phyloP scores from a whole-genome alignment of 2,797 vertebrate species.

The Cyclopterus lumpus region DNA sequence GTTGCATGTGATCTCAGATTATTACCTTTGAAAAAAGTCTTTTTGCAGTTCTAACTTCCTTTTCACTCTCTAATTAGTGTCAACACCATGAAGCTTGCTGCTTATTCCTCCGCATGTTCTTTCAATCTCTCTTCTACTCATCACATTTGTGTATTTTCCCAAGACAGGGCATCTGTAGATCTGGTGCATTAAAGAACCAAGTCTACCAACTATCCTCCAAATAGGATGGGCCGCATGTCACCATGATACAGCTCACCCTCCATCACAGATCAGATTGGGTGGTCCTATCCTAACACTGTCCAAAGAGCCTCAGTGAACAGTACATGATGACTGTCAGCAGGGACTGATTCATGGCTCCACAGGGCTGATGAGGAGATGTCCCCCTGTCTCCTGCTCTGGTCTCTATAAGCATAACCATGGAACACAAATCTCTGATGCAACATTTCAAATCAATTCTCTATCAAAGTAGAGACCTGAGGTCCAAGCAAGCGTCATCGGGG shows the following conservation, averaged over 20 bases:
- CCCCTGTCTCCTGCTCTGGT: constrained; percentile 49
- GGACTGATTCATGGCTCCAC: constrained; percentile 57
- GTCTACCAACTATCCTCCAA: constrained; percentile 13
- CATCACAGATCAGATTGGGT: constrained; percentile 40
- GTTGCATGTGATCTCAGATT: constrained; percentile 53
- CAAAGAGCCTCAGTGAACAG: constrained; percentile 13
- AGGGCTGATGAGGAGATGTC: constrained; percentile 52
- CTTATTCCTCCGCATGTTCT: constrained; percentile 20
- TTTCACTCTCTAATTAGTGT: constrained; percentile 53
- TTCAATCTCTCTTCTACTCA: constrained; percentile 23
- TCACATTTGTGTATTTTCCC: constrained; percentile 14
- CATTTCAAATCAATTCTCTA: background rate
- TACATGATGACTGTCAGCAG: constrained; percentile 48
- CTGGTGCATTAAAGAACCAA: background rate
- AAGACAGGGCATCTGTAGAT: constrained; percentile 13
- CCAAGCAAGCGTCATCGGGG: background rate
- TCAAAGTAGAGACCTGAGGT: background rate
- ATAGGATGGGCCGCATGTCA: constrained; percentile 22
- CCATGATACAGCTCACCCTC: constrained; percentile 8
- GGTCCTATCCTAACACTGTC: constrained; percentile 37
- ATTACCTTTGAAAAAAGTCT: constrained; percentile 53
- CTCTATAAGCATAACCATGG: constrained; percentile 54
- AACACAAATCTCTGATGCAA: constrained; percentile 3
- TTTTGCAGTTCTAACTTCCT: constrained; percentile 16
- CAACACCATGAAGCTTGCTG: constrained; percentile 33